Percentiles rank a stretch among this genome's conserved stretches.
These are phyloP conservation scores for Teleogryllus occipitalis DNA, from an alignment of 1,140 invertebrate genomes.

Conservation along the genomic window DNA sequence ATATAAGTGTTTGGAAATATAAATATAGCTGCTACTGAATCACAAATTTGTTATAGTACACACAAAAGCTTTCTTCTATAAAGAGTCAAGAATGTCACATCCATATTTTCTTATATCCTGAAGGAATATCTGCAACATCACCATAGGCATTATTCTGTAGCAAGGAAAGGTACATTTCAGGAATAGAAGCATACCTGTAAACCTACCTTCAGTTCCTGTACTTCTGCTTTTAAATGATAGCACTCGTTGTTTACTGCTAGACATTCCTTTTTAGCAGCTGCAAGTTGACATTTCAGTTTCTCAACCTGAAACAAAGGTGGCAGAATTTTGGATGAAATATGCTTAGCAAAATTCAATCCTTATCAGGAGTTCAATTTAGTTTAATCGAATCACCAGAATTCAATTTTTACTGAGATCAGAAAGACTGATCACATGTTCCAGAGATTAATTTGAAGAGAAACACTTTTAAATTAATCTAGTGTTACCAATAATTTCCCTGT, in stretches of 20 bases:
- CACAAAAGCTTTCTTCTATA: neutral
- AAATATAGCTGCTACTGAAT: too few relatives aligned
- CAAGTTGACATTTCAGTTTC: neutral
- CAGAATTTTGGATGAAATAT: neutral
- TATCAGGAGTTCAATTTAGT: neutral
- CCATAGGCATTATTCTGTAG: too few relatives aligned
- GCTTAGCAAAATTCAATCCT: neutral
- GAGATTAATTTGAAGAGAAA: too few relatives aligned
- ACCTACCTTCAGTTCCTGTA: neutral
- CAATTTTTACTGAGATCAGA: neutral
- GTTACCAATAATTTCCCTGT: too few relatives aligned
- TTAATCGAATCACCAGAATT: neutral
- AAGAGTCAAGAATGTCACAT: neutral
- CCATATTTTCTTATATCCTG: neutral
- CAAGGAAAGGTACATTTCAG: too few relatives aligned
- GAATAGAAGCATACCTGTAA: neutral
- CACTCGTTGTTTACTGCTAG: neutral
- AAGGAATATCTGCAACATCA: neutral
- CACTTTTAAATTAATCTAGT: too few relatives aligned
- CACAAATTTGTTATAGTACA: too few relatives aligned
- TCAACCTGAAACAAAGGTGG: neutral
- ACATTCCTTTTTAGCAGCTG: conserved; percentile 1
- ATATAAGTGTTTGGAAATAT: too few relatives aligned
- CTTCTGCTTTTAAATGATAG: neutral
- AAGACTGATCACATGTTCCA: neutral